Base-by-base conservation (phyloP, 2,888 invertebrate species). In the Stomorhina lunata region DNA sequence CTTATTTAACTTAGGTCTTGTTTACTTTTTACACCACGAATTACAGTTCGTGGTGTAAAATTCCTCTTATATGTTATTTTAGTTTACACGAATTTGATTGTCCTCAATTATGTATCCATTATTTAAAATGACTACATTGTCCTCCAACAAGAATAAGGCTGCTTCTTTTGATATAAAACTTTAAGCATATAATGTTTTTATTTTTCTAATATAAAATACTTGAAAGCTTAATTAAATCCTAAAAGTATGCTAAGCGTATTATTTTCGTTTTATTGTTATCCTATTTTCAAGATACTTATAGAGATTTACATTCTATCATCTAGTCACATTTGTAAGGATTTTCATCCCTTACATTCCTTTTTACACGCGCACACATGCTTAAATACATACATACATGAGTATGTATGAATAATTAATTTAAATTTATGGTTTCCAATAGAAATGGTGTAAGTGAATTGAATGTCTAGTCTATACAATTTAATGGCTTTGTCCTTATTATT, bases 381-480 rank as follows among this genome's bases (percentile, higher is more conserved):
- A 37, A 6, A n/a, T 3, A 9, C 17, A 12, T 7, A 12, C 17
- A 2, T 27, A n/a, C n/a, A n/a, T n/a, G n/a, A n/a, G n/a, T n/a
- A n/a, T n/a, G n/a, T n/a, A n/a, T n/a, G n/a, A 1, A 25, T n/a
- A 37, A 32, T 12, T 17, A 22, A 59, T 22, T 7, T 10, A 4
- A 45, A 15, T 34, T 29, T 55, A 32, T 15, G 15, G 1, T 50
- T 48, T 48, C 4, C 5, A 34, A 27, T 45, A 37, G 57, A 66
- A 65, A 66, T 34, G 43, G 73, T 73, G 63, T 53, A 63, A 73
- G 37, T 72, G 20, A 40, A 7, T 75, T 55, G 7, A n/a, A 17
- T 43, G n/a, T 32, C 25, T 32, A 3, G 12, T 27, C 1, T 40
- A 29, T 12, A 27, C 9, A 63, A 29, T 25, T 50, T 57, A 50